A percentile compares a stretch with the other conserved stretches of the same genome.
These are phyloP conservation scores for Amphiprion clarkii DNA, from an alignment of 2,797 vertebrate genomes.

Conservation along the genomic window DNA sequence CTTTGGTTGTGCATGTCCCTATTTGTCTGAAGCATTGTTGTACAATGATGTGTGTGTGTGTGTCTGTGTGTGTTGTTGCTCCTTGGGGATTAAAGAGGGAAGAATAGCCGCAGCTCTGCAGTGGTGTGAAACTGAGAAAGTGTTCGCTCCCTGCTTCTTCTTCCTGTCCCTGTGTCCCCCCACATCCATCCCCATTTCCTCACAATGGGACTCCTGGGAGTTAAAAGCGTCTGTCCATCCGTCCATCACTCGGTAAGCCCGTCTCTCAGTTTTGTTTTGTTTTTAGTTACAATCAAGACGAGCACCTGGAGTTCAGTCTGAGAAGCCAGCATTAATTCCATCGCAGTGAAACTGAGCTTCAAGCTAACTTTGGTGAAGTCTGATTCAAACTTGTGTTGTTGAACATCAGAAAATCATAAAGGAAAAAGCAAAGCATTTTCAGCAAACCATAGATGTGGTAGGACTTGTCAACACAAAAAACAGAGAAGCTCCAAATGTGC, in stretches of 20 bases:
- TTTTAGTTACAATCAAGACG: too few relatives aligned
- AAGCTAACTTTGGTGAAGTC: too few relatives aligned
- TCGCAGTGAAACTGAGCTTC: too few relatives aligned
- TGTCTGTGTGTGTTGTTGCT: conserved; percentile 22
- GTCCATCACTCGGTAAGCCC: neutral
- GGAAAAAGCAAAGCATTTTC: too few relatives aligned
- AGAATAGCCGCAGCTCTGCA: conserved; percentile 62
- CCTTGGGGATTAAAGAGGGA: conserved; percentile 58
- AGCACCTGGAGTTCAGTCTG: neutral
- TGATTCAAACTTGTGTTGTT: too few relatives aligned
- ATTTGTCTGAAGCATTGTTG: conserved; percentile 43
- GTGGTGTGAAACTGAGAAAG: conserved; percentile 70
- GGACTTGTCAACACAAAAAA: too few relatives aligned
- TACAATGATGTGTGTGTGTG: conserved; percentile 12
- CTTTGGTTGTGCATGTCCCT: conserved; percentile 22
- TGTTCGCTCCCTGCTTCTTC: conserved; percentile 64
- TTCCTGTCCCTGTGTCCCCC: conserved; percentile 59
- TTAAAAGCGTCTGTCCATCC: conserved; percentile 25
- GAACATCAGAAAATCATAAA: too few relatives aligned
- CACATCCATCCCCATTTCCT: conserved; percentile 54
- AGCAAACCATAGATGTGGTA: too few relatives aligned
- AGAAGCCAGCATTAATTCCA: neutral
- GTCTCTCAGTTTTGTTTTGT: neutral
- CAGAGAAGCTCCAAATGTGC: too few relatives aligned
- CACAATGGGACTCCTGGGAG: conserved; percentile 40